Conservation (phyloP, 2,113 vertebrate genomes). For the Cyanoderma ruficeps region DNA sequence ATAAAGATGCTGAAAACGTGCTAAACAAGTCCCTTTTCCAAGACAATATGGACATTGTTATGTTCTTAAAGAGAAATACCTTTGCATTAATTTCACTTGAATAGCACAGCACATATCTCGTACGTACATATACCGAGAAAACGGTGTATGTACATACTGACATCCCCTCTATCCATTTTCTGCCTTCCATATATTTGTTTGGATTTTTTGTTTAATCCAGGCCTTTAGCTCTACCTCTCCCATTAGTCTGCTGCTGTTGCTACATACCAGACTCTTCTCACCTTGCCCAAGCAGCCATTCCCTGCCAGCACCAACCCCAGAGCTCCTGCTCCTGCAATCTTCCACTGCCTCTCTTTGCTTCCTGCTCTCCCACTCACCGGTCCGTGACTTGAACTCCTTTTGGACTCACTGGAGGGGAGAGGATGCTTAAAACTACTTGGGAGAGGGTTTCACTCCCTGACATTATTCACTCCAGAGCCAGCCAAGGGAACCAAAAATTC, state of each 20-base stretch:
- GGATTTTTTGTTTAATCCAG: neutral
- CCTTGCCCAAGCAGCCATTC: neutral
- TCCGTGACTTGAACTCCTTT: neutral
- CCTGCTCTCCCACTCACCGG: neutral
- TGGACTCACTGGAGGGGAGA: neutral
- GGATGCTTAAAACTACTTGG: neutral
- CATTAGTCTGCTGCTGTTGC: neutral
- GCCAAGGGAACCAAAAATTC: neutral
- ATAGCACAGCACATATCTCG: neutral
- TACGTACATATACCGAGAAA: too few species aligned
- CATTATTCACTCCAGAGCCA: neutral
- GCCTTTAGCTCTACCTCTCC: neutral
- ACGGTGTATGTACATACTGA: fast-evolving
- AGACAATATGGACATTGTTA: neutral
- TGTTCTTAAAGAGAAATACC: neutral
- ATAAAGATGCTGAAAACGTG: neutral
- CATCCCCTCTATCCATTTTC: neutral
- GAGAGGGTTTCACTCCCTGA: neutral
- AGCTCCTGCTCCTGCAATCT: neutral
- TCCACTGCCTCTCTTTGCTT: neutral
- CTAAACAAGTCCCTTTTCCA: neutral
- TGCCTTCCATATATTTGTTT: neutral
- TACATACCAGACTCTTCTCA: neutral
- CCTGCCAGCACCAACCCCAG: fast-evolving
- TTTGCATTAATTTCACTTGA: neutral